Base-by-base conservation (phyloP, 2,113 vertebrate species). In the Rhineura floridana region DNA sequence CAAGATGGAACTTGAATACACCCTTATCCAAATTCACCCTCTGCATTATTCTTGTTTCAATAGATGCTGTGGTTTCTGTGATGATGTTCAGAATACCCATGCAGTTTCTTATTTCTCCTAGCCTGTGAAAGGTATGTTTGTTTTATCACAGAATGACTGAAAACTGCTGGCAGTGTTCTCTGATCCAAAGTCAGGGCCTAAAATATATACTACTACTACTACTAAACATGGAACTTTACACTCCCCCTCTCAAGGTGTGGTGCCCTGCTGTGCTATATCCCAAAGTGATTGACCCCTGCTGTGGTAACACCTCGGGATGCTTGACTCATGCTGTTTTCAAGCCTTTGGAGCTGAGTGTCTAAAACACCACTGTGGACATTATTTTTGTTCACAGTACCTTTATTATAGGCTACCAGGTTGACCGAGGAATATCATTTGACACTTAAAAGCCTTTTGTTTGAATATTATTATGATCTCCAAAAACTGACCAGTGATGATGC, bases 341-440 rank as follows among this genome's bases (percentile, higher is more conserved):
- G 8, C n/a, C 36, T 88, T 3, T 25, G 2, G 33, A 65, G 10
- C 33, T 30, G 44, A 67, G 80, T 75, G 21, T 0, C 2, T 30
- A 33, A 6, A 30, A 48, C 82, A 10, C 46, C 76, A 2, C 0
- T 19, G 0, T 0, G 0, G 69, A 21, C 3, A 48, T 0, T n/a
- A 5, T 69, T 70, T 69, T 44, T 55, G 50, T 59, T 59, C 55
- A 59, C 46, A 0, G 1, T 1, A 4, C 6, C 30, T 59, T 59
- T 42, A 84, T 52, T 10, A 1, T 1, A 6, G 63, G 23, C 42
- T 70, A 70, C 8, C 7, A 44, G 39, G 0, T 9, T 76, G 62
- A 48, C 76, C 69, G 7, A 6, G 63, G 10, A 3, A 3, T 5
- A 30, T 69, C 36, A 4, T 0, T 8, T 55, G 44, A 23, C 52